phyloP scores from a whole-genome alignment of 2,113 vertebrate genomes.

The Acrocephalus kingi region DNA sequence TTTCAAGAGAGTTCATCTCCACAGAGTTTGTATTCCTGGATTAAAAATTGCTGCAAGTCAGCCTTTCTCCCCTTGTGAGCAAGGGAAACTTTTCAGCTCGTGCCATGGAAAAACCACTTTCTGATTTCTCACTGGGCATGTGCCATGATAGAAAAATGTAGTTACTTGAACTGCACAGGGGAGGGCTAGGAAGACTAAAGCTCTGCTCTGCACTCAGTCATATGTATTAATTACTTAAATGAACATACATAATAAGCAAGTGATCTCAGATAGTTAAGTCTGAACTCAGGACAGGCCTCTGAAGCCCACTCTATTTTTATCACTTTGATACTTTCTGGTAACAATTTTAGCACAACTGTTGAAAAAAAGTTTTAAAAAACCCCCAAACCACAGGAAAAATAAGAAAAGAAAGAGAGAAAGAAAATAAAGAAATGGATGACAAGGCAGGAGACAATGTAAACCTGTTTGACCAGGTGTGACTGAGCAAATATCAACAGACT shows the following conservation, averaged over 20 bases:
- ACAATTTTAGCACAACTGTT: background rate
- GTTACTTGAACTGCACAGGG: fast-evolving
- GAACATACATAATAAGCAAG: background rate
- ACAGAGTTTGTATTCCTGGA: background rate
- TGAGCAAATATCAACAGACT: background rate
- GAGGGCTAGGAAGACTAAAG: background rate
- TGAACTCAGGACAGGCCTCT: background rate
- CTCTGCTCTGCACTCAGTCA: background rate
- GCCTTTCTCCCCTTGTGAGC: background rate
- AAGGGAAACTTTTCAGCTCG: background rate
- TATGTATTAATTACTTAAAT: background rate
- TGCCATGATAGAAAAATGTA: background rate
- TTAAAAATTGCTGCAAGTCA: background rate
- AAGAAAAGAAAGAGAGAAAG: fast-evolving
- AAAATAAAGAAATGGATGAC: background rate
- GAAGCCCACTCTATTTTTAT: background rate
- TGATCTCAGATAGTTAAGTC: background rate
- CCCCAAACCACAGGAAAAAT: background rate
- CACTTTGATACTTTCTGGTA: background rate
- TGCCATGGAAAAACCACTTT: background rate
- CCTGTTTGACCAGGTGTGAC: slow-evolving; percentile 26
- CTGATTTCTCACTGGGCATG: background rate
- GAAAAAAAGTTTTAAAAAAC: background rate
- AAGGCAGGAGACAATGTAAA: background rate
- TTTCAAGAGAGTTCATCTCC: background rate